These are phyloP conservation scores for Nematolebias whitei DNA, from an alignment of 2,113 vertebrate genomes.

Conservation along the genomic window DNA sequence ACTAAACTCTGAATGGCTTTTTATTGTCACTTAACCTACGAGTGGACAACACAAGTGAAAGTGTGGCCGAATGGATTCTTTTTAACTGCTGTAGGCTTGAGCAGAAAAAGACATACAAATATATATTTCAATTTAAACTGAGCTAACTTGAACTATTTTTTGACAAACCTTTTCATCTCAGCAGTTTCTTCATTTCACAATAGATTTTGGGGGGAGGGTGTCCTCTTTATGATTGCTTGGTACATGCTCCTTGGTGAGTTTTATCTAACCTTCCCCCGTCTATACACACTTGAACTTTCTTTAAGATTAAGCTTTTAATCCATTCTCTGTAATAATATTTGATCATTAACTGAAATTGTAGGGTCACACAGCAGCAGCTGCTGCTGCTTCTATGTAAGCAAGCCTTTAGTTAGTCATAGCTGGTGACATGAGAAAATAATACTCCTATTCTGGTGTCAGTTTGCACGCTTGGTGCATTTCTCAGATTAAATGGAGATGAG, in stretches of 20 bases:
- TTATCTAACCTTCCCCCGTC: slow-evolving; percentile 16
- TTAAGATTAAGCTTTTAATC: slow-evolving; percentile 72
- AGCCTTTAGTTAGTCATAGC: slow-evolving; percentile 38
- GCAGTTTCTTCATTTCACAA: too few species aligned
- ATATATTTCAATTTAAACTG: slow-evolving; percentile 28
- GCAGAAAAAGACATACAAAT: slow-evolving; percentile 33
- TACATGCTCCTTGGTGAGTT: slow-evolving; percentile 47
- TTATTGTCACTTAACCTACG: slow-evolving; percentile 38
- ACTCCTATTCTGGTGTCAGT: slow-evolving; percentile 31
- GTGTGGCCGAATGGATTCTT: slow-evolving; percentile 21
- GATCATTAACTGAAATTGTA: slow-evolving; percentile 59
- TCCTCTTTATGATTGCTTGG: slow-evolving; percentile 58
- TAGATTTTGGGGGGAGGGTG: too few species aligned
- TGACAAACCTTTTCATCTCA: slow-evolving; percentile 36
- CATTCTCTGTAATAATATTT: slow-evolving; percentile 73
- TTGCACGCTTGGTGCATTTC: slow-evolving; percentile 50
- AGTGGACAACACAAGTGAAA: slow-evolving; percentile 41
- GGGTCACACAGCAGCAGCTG: slow-evolving; percentile 57
- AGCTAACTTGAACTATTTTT: slow-evolving; percentile 56
- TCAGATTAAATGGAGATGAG: slow-evolving; percentile 54
- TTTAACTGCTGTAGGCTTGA: slow-evolving; percentile 16
- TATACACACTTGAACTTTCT: slow-evolving; percentile 70
- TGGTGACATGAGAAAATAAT: slow-evolving; percentile 34
- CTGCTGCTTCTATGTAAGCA: slow-evolving; percentile 54
- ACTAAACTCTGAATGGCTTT: slow-evolving; percentile 40